Conservation (phyloP, 2,888 invertebrate genomes). For the Plagiodera versicolora region DNA sequence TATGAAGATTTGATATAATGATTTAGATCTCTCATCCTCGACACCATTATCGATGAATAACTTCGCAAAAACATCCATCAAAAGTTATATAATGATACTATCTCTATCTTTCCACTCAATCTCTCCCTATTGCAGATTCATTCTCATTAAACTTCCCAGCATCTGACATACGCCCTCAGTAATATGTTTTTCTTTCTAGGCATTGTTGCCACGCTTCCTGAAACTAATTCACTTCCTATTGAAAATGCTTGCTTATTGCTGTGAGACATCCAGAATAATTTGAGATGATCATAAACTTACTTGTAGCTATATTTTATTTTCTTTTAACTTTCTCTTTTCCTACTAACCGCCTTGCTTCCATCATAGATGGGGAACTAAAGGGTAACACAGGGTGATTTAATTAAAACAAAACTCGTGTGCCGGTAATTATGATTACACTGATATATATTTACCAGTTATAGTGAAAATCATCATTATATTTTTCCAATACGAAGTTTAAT, state of each 20-base stretch:
- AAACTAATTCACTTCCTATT: slow-evolving; percentile 16
- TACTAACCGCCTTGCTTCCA: slow-evolving; percentile 2
- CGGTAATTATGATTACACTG: no score
- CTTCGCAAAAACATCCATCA: no score
- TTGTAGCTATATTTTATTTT: slow-evolving; percentile 20
- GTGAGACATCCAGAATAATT: slow-evolving; percentile 16
- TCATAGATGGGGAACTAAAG: background rate
- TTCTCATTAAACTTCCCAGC: no score
- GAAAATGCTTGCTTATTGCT: slow-evolving; percentile 25
- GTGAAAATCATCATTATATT: no score
- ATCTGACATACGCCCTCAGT: slow-evolving; percentile 4
- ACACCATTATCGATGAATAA: no score
- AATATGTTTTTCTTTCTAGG: slow-evolving; percentile 27
- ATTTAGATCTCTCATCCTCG: no score
- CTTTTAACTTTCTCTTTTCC: slow-evolving; percentile 29
- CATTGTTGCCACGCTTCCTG: slow-evolving; percentile 22
- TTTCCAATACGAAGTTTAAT: no score
- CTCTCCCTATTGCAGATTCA: no score
- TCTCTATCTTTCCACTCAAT: background rate
- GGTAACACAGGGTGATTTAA: background rate
- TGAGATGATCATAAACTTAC: background rate
- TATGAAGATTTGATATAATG: no score
- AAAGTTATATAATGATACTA: background rate
- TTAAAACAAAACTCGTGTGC: no score
- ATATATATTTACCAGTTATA: no score